These are phyloP conservation scores for Geodia barretti DNA, from an alignment of 37 sponge, comb jelly and placozoan species.

Conservation along the genomic window DNA sequence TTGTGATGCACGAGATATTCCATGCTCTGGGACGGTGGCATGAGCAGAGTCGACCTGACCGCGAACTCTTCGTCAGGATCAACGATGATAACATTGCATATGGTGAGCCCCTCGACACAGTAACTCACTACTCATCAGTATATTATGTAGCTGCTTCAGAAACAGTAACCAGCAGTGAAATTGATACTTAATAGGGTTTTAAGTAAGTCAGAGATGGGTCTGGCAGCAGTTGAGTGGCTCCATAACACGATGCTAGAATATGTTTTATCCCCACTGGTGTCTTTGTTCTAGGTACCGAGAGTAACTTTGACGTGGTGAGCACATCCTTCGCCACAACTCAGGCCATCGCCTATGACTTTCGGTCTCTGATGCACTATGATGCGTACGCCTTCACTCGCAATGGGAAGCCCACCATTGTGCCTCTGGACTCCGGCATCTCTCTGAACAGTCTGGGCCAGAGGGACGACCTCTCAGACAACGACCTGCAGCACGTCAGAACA, in stretches of 20 bases:
- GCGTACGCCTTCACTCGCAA: slow-evolving; percentile 65
- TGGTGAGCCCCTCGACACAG: too few relatives aligned
- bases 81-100: slow-evolving; percentile 35
- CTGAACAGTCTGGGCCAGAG: slow-evolving; percentile 66
- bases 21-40: slow-evolving; percentile 86
- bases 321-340: slow-evolving; percentile 32
- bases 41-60: slow-evolving; percentile 84
- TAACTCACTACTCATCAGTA: too few relatives aligned
- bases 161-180: too few relatives aligned
- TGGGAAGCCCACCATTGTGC: slow-evolving; percentile 53
- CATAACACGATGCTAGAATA: background rate
- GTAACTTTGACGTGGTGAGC: slow-evolving; percentile 52
- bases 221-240: too few relatives aligned
- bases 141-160: too few relatives aligned
- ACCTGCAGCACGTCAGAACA: slow-evolving; percentile 48
- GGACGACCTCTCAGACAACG: slow-evolving; percentile 27
- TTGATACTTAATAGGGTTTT: too few relatives aligned
- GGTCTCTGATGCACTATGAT: slow-evolving; percentile 82
- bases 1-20: slow-evolving; percentile 80
- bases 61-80: slow-evolving; percentile 58
- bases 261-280: background rate
- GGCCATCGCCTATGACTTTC: slow-evolving; percentile 62
- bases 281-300: slow-evolving; percentile 11
- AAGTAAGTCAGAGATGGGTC: too few relatives aligned
- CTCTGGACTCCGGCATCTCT: slow-evolving; percentile 24